Percentiles rank a stretch among this genome's conserved stretches.
Evolutionary conservation across 2,113 vertebrate species (phyloP).

Genomic region (Sciurus niger): DNA sequence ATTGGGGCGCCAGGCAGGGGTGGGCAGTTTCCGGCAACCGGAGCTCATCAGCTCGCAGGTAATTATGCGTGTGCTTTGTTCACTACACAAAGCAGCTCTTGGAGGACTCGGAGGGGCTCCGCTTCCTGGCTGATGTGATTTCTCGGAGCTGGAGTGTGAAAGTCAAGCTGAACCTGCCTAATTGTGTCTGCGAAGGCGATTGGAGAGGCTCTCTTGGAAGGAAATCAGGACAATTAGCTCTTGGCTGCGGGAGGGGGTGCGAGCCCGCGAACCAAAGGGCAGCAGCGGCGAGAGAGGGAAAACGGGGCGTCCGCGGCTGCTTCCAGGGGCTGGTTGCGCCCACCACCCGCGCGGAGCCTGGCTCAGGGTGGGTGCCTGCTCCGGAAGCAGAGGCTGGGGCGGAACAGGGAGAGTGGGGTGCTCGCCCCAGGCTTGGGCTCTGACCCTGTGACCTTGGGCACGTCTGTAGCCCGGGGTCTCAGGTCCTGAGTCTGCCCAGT

Average conservation of each 20-base stretch:
- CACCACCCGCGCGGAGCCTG: background rate
- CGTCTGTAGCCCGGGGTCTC: background rate
- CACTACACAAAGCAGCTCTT: slow-evolving; percentile 65
- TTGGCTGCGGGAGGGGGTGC: slow-evolving; percentile 53
- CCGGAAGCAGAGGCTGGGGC: background rate
- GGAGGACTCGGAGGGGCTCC: slow-evolving; percentile 66
- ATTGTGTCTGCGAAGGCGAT: slow-evolving; percentile 82
- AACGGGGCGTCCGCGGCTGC: background rate
- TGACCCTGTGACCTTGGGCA: background rate
- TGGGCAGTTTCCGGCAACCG: background rate
- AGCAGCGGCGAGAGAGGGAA: background rate
- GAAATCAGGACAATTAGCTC: slow-evolving; percentile 83
- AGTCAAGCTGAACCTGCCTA: slow-evolving; percentile 80
- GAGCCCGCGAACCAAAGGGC: slow-evolving; percentile 59
- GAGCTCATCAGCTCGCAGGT: slow-evolving; percentile 53
- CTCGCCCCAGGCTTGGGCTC: background rate
- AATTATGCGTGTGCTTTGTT: slow-evolving; percentile 70
- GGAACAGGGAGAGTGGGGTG: no score
- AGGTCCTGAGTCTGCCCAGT: slow-evolving; percentile 1
- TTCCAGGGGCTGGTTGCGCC: background rate
- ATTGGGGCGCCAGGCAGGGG: accelerated
- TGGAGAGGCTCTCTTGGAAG: slow-evolving; percentile 78
- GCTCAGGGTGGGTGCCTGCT: no score
- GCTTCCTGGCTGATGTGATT: slow-evolving; percentile 78
- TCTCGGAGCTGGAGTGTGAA: slow-evolving; percentile 77